Conservation (phyloP, 2,888 invertebrate genomes). For the Trissolcus brochymenae region DNA sequence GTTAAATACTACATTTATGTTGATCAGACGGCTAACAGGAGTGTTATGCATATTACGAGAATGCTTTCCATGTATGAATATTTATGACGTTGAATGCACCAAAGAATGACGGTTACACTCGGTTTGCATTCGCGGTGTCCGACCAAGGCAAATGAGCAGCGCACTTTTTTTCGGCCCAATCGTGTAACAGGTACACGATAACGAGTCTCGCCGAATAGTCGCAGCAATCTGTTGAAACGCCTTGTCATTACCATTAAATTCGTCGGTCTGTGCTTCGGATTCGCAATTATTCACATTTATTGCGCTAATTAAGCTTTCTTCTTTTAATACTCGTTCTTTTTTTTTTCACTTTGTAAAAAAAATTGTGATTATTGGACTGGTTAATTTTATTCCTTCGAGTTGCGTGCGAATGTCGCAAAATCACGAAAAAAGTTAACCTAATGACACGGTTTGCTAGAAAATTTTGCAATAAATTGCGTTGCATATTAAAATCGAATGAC, state of each 20-base stretch:
- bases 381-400: constrained; percentile 18
- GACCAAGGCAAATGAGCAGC: constrained; percentile 51
- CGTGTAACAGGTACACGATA: constrained; percentile 55
- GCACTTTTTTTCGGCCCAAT: constrained; percentile 44
- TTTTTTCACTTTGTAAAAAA: neutral
- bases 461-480: too few species aligned
- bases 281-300: constrained; percentile 30
- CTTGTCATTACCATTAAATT: constrained; percentile 34
- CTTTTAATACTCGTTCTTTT: neutral
- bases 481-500: too few species aligned
- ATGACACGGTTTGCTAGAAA: too few species aligned
- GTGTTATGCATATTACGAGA: constrained; percentile 61
- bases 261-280: constrained; percentile 11
- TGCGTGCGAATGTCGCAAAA: constrained; percentile 12
- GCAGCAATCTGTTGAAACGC: constrained; percentile 41
- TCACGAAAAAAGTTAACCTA: constrained; percentile 2
- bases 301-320: constrained; percentile 33
- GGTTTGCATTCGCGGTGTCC: constrained; percentile 40
- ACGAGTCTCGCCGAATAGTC: constrained; percentile 42
- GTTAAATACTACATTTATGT: constrained; percentile 69
- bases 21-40: constrained; percentile 64
- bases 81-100: constrained; percentile 62
- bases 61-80: constrained; percentile 65
- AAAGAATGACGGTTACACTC: constrained; percentile 52
- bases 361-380: neutral